Percentiles rank a stretch among this genome's conserved stretches.
Evolutionary conservation across 2,113 vertebrate species (phyloP).

Genomic region (Aspidoscelis tigris): DNA sequence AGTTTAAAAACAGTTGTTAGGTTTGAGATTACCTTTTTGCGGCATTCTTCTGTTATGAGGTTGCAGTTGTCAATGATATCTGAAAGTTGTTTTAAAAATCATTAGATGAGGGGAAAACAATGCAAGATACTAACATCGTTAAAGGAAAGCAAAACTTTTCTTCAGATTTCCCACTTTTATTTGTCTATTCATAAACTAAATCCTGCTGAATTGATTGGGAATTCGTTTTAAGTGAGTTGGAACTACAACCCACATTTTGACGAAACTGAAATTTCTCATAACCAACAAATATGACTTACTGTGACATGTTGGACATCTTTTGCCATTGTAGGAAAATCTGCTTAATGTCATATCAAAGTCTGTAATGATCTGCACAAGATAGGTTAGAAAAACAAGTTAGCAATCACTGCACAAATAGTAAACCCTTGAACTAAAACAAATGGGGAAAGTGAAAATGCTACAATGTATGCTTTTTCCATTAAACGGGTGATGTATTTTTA

Average conservation of each 20-base stretch:
- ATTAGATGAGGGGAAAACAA: slow-evolving; percentile 19
- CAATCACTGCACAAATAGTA: slow-evolving; percentile 46
- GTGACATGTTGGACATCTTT: slow-evolving; percentile 93
- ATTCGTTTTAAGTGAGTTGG: background rate
- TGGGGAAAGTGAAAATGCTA: background rate
- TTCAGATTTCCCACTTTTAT: background rate
- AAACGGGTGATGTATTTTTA: too few species aligned
- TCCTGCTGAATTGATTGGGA: background rate
- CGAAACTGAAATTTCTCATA: background rate
- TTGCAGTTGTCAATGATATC: slow-evolving; percentile 96
- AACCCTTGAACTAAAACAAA: slow-evolving; percentile 50
- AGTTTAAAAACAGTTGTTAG: background rate
- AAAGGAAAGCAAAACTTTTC: background rate
- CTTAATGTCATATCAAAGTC: slow-evolving; percentile 99
- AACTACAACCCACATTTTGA: background rate
- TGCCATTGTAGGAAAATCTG: slow-evolving; percentile 92
- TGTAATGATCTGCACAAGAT: slow-evolving; percentile 90
- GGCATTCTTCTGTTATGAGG: slow-evolving; percentile 91
- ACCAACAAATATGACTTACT: slow-evolving; percentile 82
- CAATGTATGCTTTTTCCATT: too few species aligned
- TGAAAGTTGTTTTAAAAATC: slow-evolving; percentile 60
- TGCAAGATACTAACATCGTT: background rate
- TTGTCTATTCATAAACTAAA: background rate
- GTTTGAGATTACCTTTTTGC: slow-evolving; percentile 81
- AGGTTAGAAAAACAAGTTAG: slow-evolving; percentile 62